phyloP scores from a whole-genome alignment of 2,797 vertebrate genomes.

The Clangula hyemalis region DNA sequence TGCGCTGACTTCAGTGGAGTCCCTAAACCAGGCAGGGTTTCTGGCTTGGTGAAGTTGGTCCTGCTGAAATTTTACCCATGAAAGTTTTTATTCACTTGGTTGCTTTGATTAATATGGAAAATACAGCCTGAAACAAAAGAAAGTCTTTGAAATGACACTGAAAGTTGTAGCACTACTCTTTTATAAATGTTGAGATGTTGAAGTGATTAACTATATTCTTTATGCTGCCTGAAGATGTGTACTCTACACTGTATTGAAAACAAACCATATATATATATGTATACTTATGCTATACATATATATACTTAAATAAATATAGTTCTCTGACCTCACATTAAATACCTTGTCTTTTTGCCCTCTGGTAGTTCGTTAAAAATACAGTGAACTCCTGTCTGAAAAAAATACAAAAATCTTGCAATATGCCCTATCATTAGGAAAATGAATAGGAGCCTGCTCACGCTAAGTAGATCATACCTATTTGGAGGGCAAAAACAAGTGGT shows the following conservation, averaged over 20 bases:
- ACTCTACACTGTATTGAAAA: background rate
- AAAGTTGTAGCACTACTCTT: background rate
- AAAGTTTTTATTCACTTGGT: background rate
- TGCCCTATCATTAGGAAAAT: background rate
- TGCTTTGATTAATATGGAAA: background rate
- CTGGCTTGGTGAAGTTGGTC: background rate
- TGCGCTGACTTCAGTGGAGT: background rate
- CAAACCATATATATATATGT: background rate
- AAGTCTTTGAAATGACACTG: background rate
- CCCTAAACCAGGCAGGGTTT: background rate
- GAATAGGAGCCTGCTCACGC: background rate
- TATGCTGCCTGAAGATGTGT: background rate
- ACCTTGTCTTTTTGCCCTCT: background rate
- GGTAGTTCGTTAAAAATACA: background rate
- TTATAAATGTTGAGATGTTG: background rate
- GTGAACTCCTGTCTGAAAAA: background rate
- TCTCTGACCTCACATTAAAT: background rate
- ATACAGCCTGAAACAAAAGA: background rate
- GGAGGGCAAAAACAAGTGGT: background rate
- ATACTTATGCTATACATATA: background rate
- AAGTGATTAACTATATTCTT: background rate
- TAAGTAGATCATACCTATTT: background rate
- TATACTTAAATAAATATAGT: constrained; percentile 16
- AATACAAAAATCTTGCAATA: background rate
- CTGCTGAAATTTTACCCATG: background rate